A percentile compares a stretch with the other conserved stretches of the same genome.
These are phyloP conservation scores for Cenopis cana DNA, from an alignment of 2,888 invertebrate genomes.

Conservation along the genomic window DNA sequence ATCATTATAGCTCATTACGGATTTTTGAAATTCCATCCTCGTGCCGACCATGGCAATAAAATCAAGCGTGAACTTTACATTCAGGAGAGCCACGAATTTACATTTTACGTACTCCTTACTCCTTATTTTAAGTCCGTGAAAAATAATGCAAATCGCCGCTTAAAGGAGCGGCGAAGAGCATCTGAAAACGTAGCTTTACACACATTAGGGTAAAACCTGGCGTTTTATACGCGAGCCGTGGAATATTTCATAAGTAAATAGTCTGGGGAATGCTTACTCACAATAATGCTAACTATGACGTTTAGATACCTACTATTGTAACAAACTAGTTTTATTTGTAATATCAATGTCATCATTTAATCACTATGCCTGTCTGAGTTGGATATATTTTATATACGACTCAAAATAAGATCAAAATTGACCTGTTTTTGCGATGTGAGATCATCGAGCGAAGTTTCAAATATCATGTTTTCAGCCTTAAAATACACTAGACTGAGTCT, in stretches of 20 bases:
- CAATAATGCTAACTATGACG: too few relatives aligned
- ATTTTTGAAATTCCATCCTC: slow-evolving; percentile 67
- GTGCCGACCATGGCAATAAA: slow-evolving; percentile 68
- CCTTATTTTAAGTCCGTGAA: slow-evolving; percentile 65
- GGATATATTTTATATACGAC: too few relatives aligned
- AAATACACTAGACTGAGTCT: too few relatives aligned
- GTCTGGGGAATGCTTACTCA: slow-evolving; percentile 10
- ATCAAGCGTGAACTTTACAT: slow-evolving; percentile 75
- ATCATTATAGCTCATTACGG: slow-evolving; percentile 54
- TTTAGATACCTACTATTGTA: too few relatives aligned
- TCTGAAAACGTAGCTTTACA: slow-evolving; percentile 44
- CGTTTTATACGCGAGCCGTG: neutral
- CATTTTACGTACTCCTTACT: slow-evolving; percentile 62
- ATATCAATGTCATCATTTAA: too few relatives aligned
- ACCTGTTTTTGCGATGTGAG: too few relatives aligned
- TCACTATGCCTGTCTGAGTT: too few relatives aligned
- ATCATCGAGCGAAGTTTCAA: too few relatives aligned
- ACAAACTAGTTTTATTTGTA: too few relatives aligned
- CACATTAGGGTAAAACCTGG: slow-evolving; percentile 26
- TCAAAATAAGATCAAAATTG: too few relatives aligned
- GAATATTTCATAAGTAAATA: slow-evolving; percentile 22
- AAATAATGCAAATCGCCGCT: slow-evolving; percentile 70
- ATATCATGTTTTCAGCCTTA: too few relatives aligned
- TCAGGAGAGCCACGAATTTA: slow-evolving; percentile 66
- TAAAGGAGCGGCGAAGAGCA: slow-evolving; percentile 51